Evolutionary conservation across 2,797 vertebrate genomes (phyloP), one percentile per base, ranked within the genome.

Genomic region (Eleutherodactylus coqui): DNA sequence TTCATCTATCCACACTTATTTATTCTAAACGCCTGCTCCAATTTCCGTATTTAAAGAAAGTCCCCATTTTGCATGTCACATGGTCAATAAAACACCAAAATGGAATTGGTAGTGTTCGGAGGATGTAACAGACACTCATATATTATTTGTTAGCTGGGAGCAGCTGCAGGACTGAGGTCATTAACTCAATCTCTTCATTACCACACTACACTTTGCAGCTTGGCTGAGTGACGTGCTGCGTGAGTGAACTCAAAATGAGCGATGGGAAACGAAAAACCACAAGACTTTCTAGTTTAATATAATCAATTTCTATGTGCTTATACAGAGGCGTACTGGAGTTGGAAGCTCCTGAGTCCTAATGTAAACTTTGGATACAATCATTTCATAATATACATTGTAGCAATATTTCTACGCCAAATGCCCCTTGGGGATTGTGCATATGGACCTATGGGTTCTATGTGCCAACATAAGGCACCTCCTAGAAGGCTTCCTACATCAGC

Each of bases 41-140:
- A 51, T 82, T 53, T 76, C 55, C 51, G 5, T 67, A 19, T n/a
- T 51, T 62, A 34, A 36, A 86, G 24, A 45, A 80, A 7, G 36
- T 55, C n/a, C 55, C 47, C 43, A 82, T 83, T 82, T 45, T 83
- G n/a, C 17, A 38, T 62, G 51, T 83, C 75, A 73, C 64, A 62
- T 79, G 24, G 80, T 69, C 79, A 72, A 70, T 79, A 41, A 87
- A 79, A 73, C 21, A 58, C 73, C 47, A 82, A 58, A 72, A 78
- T 70, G 9, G 41, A 51, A 64, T 70, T 62, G 49, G 55, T 78
- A 77, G 80, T 19, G 82, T 85, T 89, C 85, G 60, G 75, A 0
- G 82, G 80, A 89, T 89, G 91, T 92, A 90, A 93, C 88, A 92
- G 88, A 90, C 82, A 90, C 89, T 92, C 93, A 92, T 93, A 83